Percentiles rank a stretch among this genome's conserved stretches.
Evolutionary conservation across 2,797 vertebrate species (phyloP).

Genomic region (Sylvilagus floridanus): DNA sequence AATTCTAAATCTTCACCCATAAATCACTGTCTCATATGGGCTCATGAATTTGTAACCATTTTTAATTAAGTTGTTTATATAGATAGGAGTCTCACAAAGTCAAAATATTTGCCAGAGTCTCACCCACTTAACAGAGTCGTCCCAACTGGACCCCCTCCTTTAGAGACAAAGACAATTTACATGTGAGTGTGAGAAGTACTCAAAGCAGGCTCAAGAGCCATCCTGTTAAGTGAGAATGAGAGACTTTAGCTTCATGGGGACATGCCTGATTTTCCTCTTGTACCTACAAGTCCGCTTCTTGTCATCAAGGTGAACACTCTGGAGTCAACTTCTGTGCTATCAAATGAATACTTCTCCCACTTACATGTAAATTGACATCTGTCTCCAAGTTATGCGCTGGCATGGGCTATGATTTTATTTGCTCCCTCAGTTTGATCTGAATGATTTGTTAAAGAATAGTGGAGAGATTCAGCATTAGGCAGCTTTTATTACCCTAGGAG

Average conservation of each 20-base stretch:
- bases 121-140: neutral
- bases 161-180: slow-evolving; percentile 1
- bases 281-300: neutral
- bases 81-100: neutral
- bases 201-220: neutral
- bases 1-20: slow-evolving; percentile 7
- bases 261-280: neutral
- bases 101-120: neutral
- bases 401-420: slow-evolving; percentile 38
- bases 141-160: neutral
- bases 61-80: neutral
- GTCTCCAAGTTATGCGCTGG: neutral
- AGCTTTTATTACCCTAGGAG: neutral
- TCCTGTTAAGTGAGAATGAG: neutral
- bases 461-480: neutral
- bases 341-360: neutral
- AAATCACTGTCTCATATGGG: neutral
- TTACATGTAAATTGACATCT: neutral
- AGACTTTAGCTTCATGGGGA: neutral
- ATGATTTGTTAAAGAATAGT: neutral
- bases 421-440: neutral
- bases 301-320: neutral
- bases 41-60: neutral
- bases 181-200: neutral
- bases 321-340: neutral